Base-by-base conservation (phyloP, 1,140 invertebrate genomes). In the Phthorimaea operculella region DNA sequence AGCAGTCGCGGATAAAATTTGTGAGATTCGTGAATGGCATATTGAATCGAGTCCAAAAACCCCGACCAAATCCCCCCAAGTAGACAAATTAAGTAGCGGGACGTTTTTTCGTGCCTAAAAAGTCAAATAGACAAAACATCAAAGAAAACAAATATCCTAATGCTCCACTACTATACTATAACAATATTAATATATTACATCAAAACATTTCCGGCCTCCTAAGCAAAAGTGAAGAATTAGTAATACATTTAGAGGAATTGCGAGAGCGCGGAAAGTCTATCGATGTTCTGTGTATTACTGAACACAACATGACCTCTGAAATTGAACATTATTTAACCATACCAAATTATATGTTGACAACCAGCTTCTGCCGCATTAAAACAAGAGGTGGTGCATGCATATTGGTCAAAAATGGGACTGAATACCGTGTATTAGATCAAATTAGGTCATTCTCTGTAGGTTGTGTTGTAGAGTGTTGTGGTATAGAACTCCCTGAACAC, bases 121-220 rank as follows among this genome's bases (percentile, higher is more conserved):
- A n/a, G n/a, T n/a, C n/a, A n/a, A n/a, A n/a, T n/a, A n/a, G n/a
- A n/a, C n/a, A n/a, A n/a, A n/a, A n/a, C n/a, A n/a, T n/a, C n/a
- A n/a, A n/a, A n/a, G n/a, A n/a, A n/a, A n/a, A n/a, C n/a, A n/a
- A n/a, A n/a, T n/a, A n/a, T n/a, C n/a, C n/a, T n/a, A n/a, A n/a
- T n/a, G n/a, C n/a, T n/a, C n/a, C n/a, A n/a, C n/a, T n/a, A n/a
- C n/a, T n/a, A n/a, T n/a, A n/a, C n/a, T 18, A 49, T 18, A 42
- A 50, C 12, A 28, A 21, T 18, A 51, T 56, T 9, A 36, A 42
- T n/a, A 44, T 51, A 10, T 8, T 56, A 11, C 54, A 56, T 16
- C 48, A 56, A 51, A 56, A 56, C 34, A 56, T 56, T 14, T 18
- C 14, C n/a, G 54, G 48, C 3, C 10, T 56, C 12, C 11, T 56